Evolutionary conservation across 2,888 invertebrate genomes (phyloP).

Genomic region (Volucella inanis): DNA sequence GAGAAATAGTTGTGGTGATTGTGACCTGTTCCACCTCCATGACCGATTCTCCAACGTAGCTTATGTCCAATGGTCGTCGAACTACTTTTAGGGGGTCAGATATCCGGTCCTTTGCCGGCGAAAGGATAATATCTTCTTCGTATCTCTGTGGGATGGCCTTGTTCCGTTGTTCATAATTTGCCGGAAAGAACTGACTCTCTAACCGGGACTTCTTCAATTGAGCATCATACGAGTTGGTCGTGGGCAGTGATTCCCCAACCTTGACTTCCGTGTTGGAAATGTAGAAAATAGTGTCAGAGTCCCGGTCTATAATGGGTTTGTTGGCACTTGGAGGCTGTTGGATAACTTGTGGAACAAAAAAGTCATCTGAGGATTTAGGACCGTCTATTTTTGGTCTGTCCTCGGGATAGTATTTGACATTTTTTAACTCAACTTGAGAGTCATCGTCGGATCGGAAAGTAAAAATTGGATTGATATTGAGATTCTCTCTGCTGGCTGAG

Average conservation of each 20-base stretch:
- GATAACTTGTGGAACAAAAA: conserved; percentile 80
- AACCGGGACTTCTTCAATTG: conserved; percentile 79
- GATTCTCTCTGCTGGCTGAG: conserved; percentile 75
- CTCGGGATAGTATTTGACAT: conserved; percentile 75
- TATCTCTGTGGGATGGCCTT: conserved; percentile 77
- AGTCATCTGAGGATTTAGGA: conserved; percentile 78
- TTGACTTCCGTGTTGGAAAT: conserved; percentile 83
- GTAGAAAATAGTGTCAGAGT: conserved; percentile 83
- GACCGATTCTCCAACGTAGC: conserved; percentile 83
- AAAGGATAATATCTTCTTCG: conserved; percentile 82
- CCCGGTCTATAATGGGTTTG: conserved; percentile 79
- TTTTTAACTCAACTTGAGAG: conserved; percentile 74
- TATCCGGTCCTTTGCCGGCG: conserved; percentile 79
- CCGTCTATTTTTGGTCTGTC: conserved; percentile 75
- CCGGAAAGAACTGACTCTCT: conserved; percentile 82
- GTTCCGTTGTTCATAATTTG: conserved; percentile 79
- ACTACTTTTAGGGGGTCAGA: conserved; percentile 81
- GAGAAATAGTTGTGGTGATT: conserved; percentile 70
- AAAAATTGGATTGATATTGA: conserved; percentile 78
- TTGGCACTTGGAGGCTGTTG: conserved; percentile 77
- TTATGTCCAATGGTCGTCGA: conserved; percentile 81
- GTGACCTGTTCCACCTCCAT: conserved; percentile 82
- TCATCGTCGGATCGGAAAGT: conserved; percentile 77
- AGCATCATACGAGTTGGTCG: conserved; percentile 76
- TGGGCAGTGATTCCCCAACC: conserved; percentile 82